Evolutionary conservation across 2,888 invertebrate species (phyloP), one percentile per base, ranked within the genome.

Genomic region (Ormyrus thymus): DNA sequence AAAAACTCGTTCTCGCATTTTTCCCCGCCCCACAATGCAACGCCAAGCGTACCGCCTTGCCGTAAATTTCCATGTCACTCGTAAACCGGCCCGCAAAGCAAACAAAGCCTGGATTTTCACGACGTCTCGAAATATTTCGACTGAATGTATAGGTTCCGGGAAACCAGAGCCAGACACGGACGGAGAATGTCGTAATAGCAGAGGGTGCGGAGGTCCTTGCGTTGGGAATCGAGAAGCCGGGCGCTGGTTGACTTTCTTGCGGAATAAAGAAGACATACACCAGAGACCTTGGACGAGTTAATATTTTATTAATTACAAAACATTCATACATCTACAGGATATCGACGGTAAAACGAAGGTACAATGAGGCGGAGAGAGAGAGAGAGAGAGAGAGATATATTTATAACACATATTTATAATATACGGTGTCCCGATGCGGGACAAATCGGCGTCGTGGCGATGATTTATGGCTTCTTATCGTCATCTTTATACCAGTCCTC

Each of bases 401-500:
- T 56, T 62, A 64, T 48, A 7, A 13, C 11, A 13, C 55, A 70
- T 46, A 48, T 64, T 64, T 68, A 72, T 66, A 64, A 43, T 71
- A 69, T 64, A 82, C 72, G 78, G 83, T 82, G 86, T 89, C 89
- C 90, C 90, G 89, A 90, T 90, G 89, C 89, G 89, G 89, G 89
- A 89, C 89, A 89, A 86, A 84, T 85, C 82, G 84, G 58, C 65
- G 77, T 79, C 76, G 48, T 13, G 46, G 77, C 70, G 69, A 80
- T 79, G 77, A 65, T 83, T 87, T 82, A 89, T 76, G 85, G 84
- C 82, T 89, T 88, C 83, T 88, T 87, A 78, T 94, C 94, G 76
- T 95, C 95, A 82, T 96, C 96, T 91, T 96, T 96, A 93, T 96
- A 97, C 96, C 96, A 97, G 88, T 97, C 95, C 93, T 96, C 96